phyloP scores from a whole-genome alignment of 1,140 invertebrate species.

The Bradysia coprophila region DNA sequence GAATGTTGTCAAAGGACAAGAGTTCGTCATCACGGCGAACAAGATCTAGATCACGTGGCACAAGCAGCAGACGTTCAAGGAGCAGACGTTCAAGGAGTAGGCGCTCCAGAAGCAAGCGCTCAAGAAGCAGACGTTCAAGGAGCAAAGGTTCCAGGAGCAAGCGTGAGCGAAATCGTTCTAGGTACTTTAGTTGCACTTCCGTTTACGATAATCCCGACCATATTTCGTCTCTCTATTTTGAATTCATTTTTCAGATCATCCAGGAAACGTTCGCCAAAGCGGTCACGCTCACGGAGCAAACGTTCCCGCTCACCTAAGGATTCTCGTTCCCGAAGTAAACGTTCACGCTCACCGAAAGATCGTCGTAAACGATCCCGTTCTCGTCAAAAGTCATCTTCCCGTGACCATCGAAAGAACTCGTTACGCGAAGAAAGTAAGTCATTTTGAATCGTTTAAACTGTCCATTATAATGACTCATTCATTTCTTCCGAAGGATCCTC shows the following conservation, averaged over 20 bases:
- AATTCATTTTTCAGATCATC: too few relatives aligned
- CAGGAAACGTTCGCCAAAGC: conserved; percentile 17
- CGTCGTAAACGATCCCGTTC: conserved; percentile 13
- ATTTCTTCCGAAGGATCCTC: too few relatives aligned
- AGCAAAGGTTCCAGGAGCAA: conserved; percentile 13
- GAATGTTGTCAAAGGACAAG: conserved; percentile 67
- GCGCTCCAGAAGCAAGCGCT: conserved; percentile 32
- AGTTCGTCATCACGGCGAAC: conserved; percentile 29
- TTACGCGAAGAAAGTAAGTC: too few relatives aligned
- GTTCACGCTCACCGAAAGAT: conserved; percentile 31
- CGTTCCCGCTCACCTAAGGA: conserved; percentile 21
- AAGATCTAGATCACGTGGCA: conserved; percentile 32
- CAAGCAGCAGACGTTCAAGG: conserved; percentile 38
- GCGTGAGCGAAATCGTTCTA: conserved; percentile 1
- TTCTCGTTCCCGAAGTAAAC: conserved; percentile 27
- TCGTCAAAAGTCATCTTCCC: conserved; percentile 26
- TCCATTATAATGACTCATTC: too few relatives aligned
- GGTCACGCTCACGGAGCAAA: conserved; percentile 30
- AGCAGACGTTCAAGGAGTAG: conserved; percentile 31
- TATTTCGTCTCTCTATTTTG: not conserved
- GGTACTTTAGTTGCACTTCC: not conserved
- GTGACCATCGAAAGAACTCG: too few relatives aligned
- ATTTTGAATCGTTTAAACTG: too few relatives aligned
- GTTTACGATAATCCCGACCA: not conserved
- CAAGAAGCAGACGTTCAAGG: conserved; percentile 28